Percentiles rank a stretch among this genome's conserved stretches.
Evolutionary conservation across 2,113 vertebrate genomes (phyloP).

Genomic region (Paedocypris sp.): DNA sequence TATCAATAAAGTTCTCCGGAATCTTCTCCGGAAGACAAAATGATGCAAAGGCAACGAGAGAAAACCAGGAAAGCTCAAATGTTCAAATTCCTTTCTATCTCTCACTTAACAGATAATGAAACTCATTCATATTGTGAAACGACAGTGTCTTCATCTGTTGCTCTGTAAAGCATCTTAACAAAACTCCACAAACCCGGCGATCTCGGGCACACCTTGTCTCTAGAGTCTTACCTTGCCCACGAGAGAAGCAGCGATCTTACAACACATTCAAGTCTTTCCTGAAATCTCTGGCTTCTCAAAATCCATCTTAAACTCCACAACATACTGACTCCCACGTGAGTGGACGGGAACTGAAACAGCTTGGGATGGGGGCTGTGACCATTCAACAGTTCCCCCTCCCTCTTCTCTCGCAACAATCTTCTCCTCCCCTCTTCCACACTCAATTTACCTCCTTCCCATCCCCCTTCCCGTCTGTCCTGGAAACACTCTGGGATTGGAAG

Average conservation of each 20-base stretch:
- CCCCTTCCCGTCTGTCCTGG: slow-evolving; percentile 38
- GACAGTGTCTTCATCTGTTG: background rate
- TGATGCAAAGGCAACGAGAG: background rate
- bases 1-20: background rate
- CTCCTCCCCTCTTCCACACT: background rate
- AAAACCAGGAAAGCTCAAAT: background rate
- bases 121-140: slow-evolving; percentile 2
- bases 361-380: slow-evolving; percentile 33
- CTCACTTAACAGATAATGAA: background rate
- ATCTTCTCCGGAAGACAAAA: background rate
- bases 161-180: background rate
- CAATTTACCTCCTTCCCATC: slow-evolving; percentile 12
- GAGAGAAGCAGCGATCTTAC: background rate
- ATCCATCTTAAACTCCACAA: background rate
- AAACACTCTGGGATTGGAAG: slow-evolving; percentile 42
- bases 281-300: background rate
- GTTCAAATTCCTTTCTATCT: slow-evolving; percentile 3
- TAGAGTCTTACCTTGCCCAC: background rate
- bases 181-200: background rate
- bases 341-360: slow-evolving; percentile 3
- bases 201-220: background rate
- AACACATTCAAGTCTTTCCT: background rate
- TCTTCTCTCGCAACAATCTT: slow-evolving; percentile 35
- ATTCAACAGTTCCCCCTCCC: slow-evolving; percentile 30
- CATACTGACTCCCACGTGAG: slow-evolving; percentile 8